Evolutionary conservation across 2,797 vertebrate genomes (phyloP).

Genomic region (Falco rusticolus): DNA sequence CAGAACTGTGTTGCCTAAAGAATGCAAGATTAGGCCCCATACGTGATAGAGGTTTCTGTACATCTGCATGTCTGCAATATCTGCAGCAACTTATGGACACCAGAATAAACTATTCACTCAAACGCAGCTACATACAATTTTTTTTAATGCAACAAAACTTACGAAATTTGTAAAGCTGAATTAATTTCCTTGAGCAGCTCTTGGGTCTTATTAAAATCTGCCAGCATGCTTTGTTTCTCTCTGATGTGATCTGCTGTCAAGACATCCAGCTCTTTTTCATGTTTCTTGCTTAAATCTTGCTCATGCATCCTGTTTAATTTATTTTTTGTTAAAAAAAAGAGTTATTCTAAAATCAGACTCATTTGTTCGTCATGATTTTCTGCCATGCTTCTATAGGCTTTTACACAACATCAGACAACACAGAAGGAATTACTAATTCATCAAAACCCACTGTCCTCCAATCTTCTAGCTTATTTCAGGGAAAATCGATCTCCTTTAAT

Average conservation of each 20-base stretch:
- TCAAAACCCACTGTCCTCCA: conserved; percentile 50
- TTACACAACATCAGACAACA: conserved; percentile 52
- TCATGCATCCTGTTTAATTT: conserved; percentile 91
- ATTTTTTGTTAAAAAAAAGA: conserved; percentile 80
- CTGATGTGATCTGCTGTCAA: conserved; percentile 90
- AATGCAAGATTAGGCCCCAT: not conserved
- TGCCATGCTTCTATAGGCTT: conserved; percentile 64
- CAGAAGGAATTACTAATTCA: conserved; percentile 50
- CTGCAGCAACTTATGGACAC: not conserved
- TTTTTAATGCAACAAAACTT: conserved; percentile 79
- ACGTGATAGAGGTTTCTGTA: not conserved
- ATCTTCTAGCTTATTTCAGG: conserved; percentile 67
- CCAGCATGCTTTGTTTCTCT: conserved; percentile 96
- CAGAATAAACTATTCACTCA: conserved; percentile 50
- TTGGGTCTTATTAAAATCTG: conserved; percentile 98
- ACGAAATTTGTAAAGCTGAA: conserved; percentile 96
- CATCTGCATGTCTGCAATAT: not conserved
- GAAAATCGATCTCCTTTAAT: conserved; percentile 80
- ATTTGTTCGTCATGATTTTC: conserved; percentile 65
- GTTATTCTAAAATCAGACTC: conserved; percentile 74
- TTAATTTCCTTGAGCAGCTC: conserved; percentile 99
- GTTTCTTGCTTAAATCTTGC: conserved; percentile 96
- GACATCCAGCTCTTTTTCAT: conserved; percentile 90
- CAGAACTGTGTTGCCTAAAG: not conserved
- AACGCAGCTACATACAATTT: conserved; percentile 46